A percentile compares a stretch with the other conserved stretches of the same genome.
Conservation (phyloP, 1,140 invertebrate species). For the Brachionus asplanchnoidis region DNA sequence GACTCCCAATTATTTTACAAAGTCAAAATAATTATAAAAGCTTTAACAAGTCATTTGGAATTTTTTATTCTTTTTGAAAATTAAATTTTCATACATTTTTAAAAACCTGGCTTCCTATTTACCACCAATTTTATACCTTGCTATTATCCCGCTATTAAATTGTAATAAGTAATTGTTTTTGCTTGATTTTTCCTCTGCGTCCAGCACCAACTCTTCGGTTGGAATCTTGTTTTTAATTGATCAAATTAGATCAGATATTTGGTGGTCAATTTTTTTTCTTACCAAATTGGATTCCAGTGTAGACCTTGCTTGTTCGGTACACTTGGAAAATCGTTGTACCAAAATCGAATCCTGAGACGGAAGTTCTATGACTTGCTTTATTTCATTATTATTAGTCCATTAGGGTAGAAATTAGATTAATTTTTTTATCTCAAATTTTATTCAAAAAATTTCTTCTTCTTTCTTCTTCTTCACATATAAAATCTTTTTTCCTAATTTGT, state of each 20-base stretch:
- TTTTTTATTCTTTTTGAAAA: no score
- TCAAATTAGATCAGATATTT: background rate
- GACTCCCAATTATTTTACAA: no score
- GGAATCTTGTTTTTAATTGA: background rate
- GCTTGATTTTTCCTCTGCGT: constrained; percentile 64
- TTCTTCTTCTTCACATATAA: no score
- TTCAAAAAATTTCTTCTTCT: no score
- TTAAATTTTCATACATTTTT: no score
- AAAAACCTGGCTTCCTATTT: no score
- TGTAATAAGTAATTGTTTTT: constrained; percentile 70
- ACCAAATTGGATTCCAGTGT: constrained; percentile 70
- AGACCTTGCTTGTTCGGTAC: constrained; percentile 65
- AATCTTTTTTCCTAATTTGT: no score
- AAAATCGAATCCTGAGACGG: constrained; percentile 43
- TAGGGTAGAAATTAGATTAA: background rate
- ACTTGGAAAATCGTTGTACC: constrained; percentile 55
- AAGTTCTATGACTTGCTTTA: background rate
- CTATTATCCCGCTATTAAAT: no score
- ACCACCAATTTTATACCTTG: no score
- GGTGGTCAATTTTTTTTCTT: constrained; percentile 14
- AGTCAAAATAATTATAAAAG: no score
- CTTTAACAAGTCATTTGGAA: no score
- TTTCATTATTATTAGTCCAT: background rate
- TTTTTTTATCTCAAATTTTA: no score
- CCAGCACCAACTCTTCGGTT: constrained; percentile 75